phyloP scores from a whole-genome alignment of 2,888 invertebrate species.

The Vannuccia rotundouncinata region DNA sequence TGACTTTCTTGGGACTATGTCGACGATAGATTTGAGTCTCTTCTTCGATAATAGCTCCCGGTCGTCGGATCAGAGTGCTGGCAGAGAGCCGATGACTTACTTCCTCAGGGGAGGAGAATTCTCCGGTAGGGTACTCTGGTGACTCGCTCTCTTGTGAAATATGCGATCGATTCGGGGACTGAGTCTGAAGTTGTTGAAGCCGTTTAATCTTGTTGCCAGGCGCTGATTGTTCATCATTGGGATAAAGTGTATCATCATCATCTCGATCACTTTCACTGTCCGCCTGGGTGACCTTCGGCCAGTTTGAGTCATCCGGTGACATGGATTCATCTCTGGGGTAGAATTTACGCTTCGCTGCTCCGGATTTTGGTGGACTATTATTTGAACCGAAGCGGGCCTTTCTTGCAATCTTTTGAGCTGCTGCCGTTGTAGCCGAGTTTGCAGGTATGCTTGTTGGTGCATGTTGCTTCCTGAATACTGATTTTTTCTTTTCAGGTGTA shows the following conservation, averaged over 20 bases:
- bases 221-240: not conserved
- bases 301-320: not conserved
- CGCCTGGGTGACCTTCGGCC: not conserved
- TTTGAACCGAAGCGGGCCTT: not conserved
- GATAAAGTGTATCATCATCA: not conserved
- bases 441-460: not conserved
- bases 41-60: not conserved
- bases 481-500: not conserved
- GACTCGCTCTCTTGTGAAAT: not conserved
- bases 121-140: not conserved
- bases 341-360: not conserved
- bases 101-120: not conserved
- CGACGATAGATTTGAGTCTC: not conserved
- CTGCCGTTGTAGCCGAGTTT: not conserved
- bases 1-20: not conserved
- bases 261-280: not conserved
- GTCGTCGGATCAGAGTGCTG: not conserved
- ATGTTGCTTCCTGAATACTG: not conserved
- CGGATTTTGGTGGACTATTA: not conserved
- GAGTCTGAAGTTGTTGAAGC: not conserved
- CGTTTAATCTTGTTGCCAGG: not conserved
- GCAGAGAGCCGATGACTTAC: not conserved
- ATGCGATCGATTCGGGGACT: not conserved
- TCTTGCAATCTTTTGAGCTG: not conserved
- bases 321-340: not conserved